Percentiles rank a stretch among this genome's conserved stretches.
Evolutionary conservation across 2,797 vertebrate genomes (phyloP).

Genomic region (Takifugu ocellatus): DNA sequence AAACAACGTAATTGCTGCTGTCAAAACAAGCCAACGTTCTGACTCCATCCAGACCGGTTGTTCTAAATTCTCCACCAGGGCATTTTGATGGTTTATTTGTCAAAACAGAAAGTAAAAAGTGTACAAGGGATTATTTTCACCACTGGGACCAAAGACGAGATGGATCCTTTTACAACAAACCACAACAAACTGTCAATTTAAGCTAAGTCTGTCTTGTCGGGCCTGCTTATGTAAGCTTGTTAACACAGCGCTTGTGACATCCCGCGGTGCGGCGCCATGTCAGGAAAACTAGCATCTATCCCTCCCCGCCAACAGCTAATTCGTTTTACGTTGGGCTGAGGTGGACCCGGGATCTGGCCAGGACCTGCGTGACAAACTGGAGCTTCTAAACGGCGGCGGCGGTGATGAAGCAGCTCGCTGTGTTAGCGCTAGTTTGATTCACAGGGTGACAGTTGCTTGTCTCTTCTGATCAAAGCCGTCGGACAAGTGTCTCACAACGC

Average conservation of each 20-base stretch:
- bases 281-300: constrained; percentile 45
- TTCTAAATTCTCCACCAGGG: constrained; percentile 14
- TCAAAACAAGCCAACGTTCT: constrained; percentile 41
- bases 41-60: constrained; percentile 41
- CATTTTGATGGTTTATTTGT: constrained; percentile 51
- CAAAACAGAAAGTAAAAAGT: constrained; percentile 23
- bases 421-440: constrained; percentile 54
- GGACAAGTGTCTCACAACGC: constrained; percentile 64
- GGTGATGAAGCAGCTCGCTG: constrained; percentile 59
- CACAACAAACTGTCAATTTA: constrained; percentile 68
- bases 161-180: constrained; percentile 54
- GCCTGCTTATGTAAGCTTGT: constrained; percentile 61
- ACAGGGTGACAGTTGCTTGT: constrained; percentile 70
- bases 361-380: constrained; percentile 19
- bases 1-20: constrained; percentile 49
- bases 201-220: constrained; percentile 58
- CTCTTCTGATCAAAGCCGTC: constrained; percentile 69
- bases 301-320: constrained; percentile 52
- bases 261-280: constrained; percentile 18
- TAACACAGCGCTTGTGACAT: constrained; percentile 60
- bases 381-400: constrained; percentile 35
- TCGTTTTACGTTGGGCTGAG: constrained; percentile 31
- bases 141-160: constrained; percentile 64
- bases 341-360: constrained; percentile 13
- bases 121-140: constrained; percentile 54